Conservation (phyloP, 2,113 vertebrate genomes). For the Xiphophorus hellerii region DNA sequence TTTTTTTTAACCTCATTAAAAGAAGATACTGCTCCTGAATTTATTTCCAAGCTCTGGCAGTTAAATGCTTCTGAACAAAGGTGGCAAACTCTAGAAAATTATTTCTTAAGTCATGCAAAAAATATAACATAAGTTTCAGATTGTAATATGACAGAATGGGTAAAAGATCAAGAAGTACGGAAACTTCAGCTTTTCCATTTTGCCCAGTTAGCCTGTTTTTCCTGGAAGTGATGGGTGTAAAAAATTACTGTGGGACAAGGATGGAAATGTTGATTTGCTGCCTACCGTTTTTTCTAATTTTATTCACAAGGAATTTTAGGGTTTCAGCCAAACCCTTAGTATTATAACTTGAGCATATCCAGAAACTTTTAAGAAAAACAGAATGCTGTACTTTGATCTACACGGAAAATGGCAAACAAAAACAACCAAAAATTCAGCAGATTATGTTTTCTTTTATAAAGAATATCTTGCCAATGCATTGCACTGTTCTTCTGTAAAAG, state of each 20-base stretch:
- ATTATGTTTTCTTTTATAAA: conserved; percentile 12
- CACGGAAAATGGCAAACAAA: conserved; percentile 29
- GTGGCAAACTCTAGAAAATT: no score
- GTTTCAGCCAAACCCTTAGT: conserved; percentile 36
- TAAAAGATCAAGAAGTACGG: no score
- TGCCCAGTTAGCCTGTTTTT: conserved; percentile 33
- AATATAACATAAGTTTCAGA: no score
- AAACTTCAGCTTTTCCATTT: conserved; percentile 25
- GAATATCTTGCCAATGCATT: conserved; percentile 34
- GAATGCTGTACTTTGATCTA: conserved; percentile 16
- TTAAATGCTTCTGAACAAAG: no score
- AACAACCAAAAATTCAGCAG: conserved; percentile 14
- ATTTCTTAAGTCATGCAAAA: no score
- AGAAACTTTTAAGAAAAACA: conserved; percentile 53
- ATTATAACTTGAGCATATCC: conserved; percentile 18
- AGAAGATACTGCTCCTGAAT: no score
- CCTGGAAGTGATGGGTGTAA: conserved; percentile 49
- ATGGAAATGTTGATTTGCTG: conserved; percentile 51
- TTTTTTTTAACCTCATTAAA: no score
- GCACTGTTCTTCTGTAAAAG: conserved; percentile 47
- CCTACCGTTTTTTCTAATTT: conserved; percentile 24
- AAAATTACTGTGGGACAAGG: conserved; percentile 42
- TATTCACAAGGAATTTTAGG: conserved; percentile 7
- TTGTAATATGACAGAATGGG: no score
- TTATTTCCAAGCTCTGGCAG: no score